These are phyloP conservation scores for Drosophila siamana DNA, from an alignment of 2,888 invertebrate genomes.

Conservation along the genomic window DNA sequence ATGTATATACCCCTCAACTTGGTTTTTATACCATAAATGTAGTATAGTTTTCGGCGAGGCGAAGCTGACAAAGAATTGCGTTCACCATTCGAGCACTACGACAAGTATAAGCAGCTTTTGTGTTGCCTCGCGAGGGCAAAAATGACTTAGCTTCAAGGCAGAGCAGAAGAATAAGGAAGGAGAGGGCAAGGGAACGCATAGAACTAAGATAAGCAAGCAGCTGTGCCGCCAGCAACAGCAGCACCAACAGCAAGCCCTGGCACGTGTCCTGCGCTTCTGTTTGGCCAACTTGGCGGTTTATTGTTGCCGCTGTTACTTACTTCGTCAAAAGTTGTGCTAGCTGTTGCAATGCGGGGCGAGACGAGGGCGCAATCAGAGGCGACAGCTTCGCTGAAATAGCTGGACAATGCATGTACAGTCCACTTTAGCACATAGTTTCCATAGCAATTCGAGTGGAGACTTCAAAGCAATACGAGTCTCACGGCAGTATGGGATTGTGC, in stretches of 20 bases:
- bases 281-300: conserved; percentile 57
- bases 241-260: conserved; percentile 39
- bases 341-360: not conserved
- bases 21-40: not conserved
- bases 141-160: not conserved
- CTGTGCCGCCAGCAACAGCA: conserved; percentile 44
- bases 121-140: conserved; percentile 58
- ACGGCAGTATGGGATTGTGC: not conserved
- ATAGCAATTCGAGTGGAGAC: conserved; percentile 7
- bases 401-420: conserved; percentile 45
- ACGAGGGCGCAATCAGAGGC: conserved; percentile 5
- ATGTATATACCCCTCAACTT: not conserved
- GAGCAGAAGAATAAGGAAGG: too few relatives aligned
- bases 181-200: not conserved
- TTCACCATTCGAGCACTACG: conserved; percentile 26
- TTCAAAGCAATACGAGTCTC: not conserved
- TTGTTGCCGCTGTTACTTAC: conserved; percentile 60
- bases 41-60: conserved; percentile 19
- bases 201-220: conserved; percentile 53
- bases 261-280: conserved; percentile 54
- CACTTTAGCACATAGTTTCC: conserved; percentile 27
- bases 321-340: conserved; percentile 48
- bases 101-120: conserved; percentile 64
- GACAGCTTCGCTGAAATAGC: conserved; percentile 45
- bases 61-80: conserved; percentile 22